Percentiles rank a stretch among this genome's conserved stretches.
Conservation (phyloP, 2,797 vertebrate species). For the Coccyzus lansbergi region DNA sequence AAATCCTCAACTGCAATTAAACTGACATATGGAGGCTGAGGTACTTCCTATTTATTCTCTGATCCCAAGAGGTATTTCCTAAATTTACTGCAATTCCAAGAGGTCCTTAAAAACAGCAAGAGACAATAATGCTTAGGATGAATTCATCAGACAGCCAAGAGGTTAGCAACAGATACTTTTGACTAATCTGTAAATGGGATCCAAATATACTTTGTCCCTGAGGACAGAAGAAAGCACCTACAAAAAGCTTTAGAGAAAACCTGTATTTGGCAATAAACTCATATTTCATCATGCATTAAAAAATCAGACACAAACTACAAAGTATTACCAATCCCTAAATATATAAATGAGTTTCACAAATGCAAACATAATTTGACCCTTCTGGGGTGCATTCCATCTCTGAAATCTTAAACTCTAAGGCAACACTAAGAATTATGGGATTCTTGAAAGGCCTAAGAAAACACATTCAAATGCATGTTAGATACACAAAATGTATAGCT, state of each 20-base stretch:
- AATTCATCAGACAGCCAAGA: background rate
- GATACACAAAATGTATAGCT: constrained; percentile 41
- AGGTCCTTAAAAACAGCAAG: background rate
- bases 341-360: background rate
- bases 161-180: background rate
- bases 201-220: background rate
- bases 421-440: constrained; percentile 29
- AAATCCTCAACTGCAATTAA: background rate
- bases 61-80: fast-evolving
- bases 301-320: background rate
- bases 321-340: background rate
- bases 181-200: background rate
- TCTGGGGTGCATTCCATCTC: background rate
- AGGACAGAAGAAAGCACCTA: background rate
- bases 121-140: background rate
- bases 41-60: background rate
- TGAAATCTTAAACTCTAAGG: background rate
- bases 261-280: background rate
- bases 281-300: background rate
- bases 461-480: background rate
- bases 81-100: background rate
- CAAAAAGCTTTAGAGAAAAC: background rate
- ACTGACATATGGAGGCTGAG: background rate
- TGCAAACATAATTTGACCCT: background rate
- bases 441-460: constrained; percentile 45